A percentile compares a stretch with the other conserved stretches of the same genome.
Conservation (phyloP, 1,140 invertebrate species). For the Diplogasteroides magnus region DNA sequence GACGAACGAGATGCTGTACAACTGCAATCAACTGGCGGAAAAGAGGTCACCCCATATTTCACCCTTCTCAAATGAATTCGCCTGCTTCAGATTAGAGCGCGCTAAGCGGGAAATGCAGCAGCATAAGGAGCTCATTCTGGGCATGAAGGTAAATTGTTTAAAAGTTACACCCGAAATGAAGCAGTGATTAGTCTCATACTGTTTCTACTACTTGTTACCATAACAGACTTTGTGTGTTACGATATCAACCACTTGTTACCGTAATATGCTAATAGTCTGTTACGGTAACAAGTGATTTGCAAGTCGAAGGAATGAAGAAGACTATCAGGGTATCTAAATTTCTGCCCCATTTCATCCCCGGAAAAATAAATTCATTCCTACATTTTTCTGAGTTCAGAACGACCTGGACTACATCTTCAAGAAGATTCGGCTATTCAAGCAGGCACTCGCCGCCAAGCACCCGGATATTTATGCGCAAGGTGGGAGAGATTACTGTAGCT, state of each 20-base stretch:
- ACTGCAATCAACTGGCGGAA: slow-evolving; percentile 21
- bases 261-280: too few relatives aligned
- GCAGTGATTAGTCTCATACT: too few relatives aligned
- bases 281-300: too few relatives aligned
- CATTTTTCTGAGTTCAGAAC: neutral
- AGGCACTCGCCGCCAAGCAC: slow-evolving; percentile 12
- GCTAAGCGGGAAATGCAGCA: slow-evolving; percentile 9
- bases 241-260: too few relatives aligned
- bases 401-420: slow-evolving; percentile 28
- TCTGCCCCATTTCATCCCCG: too few relatives aligned
- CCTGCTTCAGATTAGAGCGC: slow-evolving; percentile 18
- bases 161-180: neutral
- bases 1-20: slow-evolving; percentile 27
- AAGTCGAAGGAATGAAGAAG: too few relatives aligned
- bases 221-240: too few relatives aligned
- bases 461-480: slow-evolving; percentile 16
- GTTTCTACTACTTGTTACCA: too few relatives aligned
- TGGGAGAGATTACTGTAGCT: neutral
- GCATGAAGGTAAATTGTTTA: slow-evolving; percentile 12
- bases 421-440: slow-evolving; percentile 25
- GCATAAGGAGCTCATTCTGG: slow-evolving; percentile 18
- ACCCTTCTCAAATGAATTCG: too few relatives aligned
- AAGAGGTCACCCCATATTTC: too few relatives aligned
- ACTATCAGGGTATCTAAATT: too few relatives aligned
- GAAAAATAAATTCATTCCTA: too few relatives aligned